phyloP scores from a whole-genome alignment of 1,140 invertebrate genomes.

The Bombyx mandarina region DNA sequence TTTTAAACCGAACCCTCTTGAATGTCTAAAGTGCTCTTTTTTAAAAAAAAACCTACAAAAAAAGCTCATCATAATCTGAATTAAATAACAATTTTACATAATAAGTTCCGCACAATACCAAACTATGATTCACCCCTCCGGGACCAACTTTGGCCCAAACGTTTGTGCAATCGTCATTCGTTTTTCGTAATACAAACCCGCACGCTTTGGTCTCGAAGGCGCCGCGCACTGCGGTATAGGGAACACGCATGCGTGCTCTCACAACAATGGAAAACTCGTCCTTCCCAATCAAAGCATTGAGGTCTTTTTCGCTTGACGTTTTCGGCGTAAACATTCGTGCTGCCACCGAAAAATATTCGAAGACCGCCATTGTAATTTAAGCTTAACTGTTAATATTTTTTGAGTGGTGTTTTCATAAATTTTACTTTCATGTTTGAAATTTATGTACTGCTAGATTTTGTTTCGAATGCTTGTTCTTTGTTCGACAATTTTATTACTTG shows the following conservation, averaged over 20 bases:
- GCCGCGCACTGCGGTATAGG: conserved; percentile 43
- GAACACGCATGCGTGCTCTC: conserved; percentile 18
- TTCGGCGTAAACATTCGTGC: neutral
- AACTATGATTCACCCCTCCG: neutral
- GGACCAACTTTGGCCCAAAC: neutral
- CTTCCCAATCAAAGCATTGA: too few relatives aligned
- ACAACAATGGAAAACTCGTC: too few relatives aligned
- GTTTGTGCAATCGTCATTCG: conserved; percentile 2
- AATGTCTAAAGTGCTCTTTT: neutral
- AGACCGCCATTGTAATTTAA: too few relatives aligned
- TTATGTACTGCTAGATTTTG: too few relatives aligned
- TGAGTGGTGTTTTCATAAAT: too few relatives aligned
- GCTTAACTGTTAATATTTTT: too few relatives aligned
- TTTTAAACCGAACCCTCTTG: neutral
- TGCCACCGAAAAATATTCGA: too few relatives aligned
- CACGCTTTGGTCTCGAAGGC: conserved; percentile 33
- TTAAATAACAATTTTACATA: neutral
- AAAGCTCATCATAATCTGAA: neutral
- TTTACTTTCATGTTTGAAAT: too few relatives aligned
- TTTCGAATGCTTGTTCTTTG: too few relatives aligned
- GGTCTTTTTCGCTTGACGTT: neutral
- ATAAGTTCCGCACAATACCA: neutral
- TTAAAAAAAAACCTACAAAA: neutral
- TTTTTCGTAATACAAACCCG: conserved; percentile 12
- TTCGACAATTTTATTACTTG: too few relatives aligned